phyloP scores from a whole-genome alignment of 2,888 invertebrate genomes.

The Tenthredo notha region DNA sequence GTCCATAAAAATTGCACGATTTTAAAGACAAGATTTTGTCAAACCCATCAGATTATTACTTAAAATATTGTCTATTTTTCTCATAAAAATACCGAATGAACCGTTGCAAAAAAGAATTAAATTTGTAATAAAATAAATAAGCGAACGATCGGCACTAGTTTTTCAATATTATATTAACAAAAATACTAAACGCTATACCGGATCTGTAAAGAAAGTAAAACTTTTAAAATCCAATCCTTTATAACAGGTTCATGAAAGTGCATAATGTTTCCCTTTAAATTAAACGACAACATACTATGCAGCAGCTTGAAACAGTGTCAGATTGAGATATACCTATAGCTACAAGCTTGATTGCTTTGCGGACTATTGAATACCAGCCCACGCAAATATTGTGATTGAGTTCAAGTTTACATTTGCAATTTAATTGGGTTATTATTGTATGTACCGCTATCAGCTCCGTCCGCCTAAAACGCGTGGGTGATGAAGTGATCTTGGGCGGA shows the following conservation, averaged over 20 bases:
- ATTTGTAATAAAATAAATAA: no score
- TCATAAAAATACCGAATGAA: not conserved
- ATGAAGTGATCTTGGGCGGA: slow-evolving; percentile 40
- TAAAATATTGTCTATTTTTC: not conserved
- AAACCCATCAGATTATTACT: not conserved
- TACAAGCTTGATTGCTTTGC: slow-evolving; percentile 28
- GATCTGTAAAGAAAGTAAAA: not conserved
- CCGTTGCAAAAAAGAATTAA: not conserved
- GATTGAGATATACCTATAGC: slow-evolving; percentile 29
- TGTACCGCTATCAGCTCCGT: slow-evolving; percentile 24
- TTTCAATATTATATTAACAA: not conserved
- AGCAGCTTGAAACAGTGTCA: slow-evolving; percentile 2
- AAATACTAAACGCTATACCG: not conserved
- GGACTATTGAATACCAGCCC: slow-evolving; percentile 35
- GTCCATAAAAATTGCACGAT: not conserved
- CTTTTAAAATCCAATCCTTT: not conserved
- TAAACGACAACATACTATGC: slow-evolving; percentile 8
- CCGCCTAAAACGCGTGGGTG: not conserved
- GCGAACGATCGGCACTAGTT: not conserved
- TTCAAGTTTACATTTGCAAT: slow-evolving; percentile 50
- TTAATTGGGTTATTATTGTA: slow-evolving; percentile 50
- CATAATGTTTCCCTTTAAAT: slow-evolving; percentile 24
- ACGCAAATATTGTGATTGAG: slow-evolving; percentile 46
- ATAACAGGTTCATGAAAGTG: not conserved
- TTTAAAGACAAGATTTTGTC: not conserved